Evolutionary conservation across 37 sponge, comb jelly and placozoan genomes (phyloP).

Genomic region (Aphrocallistes beatrix): DNA sequence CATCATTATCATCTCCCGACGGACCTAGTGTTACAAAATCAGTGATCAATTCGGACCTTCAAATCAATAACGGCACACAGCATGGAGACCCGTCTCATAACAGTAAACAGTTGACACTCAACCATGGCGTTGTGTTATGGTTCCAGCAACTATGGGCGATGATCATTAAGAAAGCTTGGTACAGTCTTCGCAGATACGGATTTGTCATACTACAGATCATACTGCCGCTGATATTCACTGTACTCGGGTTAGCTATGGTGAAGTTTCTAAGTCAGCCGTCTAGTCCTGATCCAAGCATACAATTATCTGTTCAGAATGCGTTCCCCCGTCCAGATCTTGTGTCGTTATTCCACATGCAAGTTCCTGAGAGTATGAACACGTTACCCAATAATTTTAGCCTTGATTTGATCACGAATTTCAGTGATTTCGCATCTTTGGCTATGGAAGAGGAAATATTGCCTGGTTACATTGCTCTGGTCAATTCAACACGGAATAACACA

Average conservation of each 20-base stretch:
- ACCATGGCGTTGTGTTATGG: neutral
- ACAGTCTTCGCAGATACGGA: conserved; percentile 61
- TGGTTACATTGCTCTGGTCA: neutral
- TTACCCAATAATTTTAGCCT: neutral
- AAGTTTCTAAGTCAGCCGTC: neutral
- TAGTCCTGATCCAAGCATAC: neutral
- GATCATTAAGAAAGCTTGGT: conserved; percentile 62
- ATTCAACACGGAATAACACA: neutral
- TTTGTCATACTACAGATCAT: conserved; percentile 63
- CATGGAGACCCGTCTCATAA: neutral
- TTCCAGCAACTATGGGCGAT: conserved; percentile 47
- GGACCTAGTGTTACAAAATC: neutral
- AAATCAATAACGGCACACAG: neutral
- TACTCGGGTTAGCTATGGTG: conserved; percentile 44
- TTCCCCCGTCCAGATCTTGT: neutral
- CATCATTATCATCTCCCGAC: neutral
- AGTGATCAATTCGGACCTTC: neutral
- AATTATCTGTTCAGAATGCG: neutral
- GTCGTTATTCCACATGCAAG: neutral
- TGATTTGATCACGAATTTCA: neutral
- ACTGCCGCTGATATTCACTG: conserved; percentile 58
- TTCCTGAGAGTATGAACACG: neutral
- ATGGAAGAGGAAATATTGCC: neutral
- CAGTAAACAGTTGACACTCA: neutral
- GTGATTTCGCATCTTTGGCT: neutral